phyloP scores from a whole-genome alignment of 1,140 invertebrate species.

The Hycleus cichorii region DNA sequence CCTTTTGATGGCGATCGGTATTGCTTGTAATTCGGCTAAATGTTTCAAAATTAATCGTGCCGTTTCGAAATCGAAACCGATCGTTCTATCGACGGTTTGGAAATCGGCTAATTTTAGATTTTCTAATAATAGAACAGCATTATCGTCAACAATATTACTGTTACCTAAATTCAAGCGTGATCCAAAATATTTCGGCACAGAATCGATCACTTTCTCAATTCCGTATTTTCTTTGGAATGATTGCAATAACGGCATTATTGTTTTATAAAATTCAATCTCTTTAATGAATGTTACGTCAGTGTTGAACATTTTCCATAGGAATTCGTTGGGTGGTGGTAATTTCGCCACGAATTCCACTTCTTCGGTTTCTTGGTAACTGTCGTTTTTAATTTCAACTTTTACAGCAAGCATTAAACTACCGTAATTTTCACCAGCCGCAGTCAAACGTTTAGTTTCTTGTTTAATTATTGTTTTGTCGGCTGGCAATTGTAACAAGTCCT shows the following conservation, averaged over 20 bases:
- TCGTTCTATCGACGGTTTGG: slow-evolving; percentile 28
- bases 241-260: slow-evolving; percentile 21
- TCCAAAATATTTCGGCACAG: slow-evolving; percentile 22
- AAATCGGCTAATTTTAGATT: slow-evolving; percentile 37
- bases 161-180: slow-evolving; percentile 17
- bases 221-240: slow-evolving; percentile 18
- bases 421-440: slow-evolving; percentile 52
- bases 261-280: slow-evolving; percentile 28
- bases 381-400: slow-evolving; percentile 26
- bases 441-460: slow-evolving; percentile 35
- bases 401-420: slow-evolving; percentile 48
- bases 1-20: slow-evolving; percentile 37
- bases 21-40: slow-evolving; percentile 41
- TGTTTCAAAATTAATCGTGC: slow-evolving; percentile 31
- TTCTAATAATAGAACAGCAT: slow-evolving; percentile 38
- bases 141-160: slow-evolving; percentile 21
- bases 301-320: slow-evolving; percentile 37
- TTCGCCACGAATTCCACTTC: slow-evolving; percentile 40
- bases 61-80: slow-evolving; percentile 38
- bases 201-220: slow-evolving; percentile 8
- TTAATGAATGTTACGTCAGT: slow-evolving; percentile 39
- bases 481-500: neutral
- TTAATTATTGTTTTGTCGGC: neutral
- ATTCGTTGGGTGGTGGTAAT: slow-evolving; percentile 36
- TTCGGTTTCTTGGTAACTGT: slow-evolving; percentile 18